Base-by-base conservation (phyloP, 2,888 invertebrate genomes). In the Meiosimyza platycephala region DNA sequence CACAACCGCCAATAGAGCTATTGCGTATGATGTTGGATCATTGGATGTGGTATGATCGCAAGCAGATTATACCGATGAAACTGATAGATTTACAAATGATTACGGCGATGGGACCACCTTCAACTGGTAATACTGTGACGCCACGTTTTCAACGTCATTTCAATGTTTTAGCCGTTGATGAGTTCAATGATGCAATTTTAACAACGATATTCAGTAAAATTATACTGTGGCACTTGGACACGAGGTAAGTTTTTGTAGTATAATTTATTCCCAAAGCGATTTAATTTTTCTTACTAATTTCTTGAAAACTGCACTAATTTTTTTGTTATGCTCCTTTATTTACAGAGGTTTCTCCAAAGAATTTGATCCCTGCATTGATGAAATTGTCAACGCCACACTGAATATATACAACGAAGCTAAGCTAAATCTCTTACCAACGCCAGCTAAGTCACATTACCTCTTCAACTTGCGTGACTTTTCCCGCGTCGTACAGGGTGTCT, bases 401-500 rank as follows among this genome's bases (percentile, higher is more conserved):
- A 92, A 93, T 76, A 91, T 98, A 5, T 98, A 97, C 85, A 95
- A 96, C 83, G 89, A 92, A 80, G 95, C 96, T 71, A 91, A 94
- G 68, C 81, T 89, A n/a, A 93, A 93, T 86, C 90, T 98, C 72
- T 87, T 98, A 64, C 98, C 98, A 0, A 98, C 97, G 0, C 98
- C 98, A 0, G 90, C 94, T 0, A 98, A 97, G 85, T 96, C 95
- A 1, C 98, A 98, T 87, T 98, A 98, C 85, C 90, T 97, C 9
- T 98, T 98, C 87, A 98, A 98, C 88, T 89, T 98, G 78, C 90
- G 97, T 78, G 98, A 98, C 86, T 97, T 98, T 86, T 94, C 96
- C 1, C 90, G 97, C 82, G 97, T 98, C 13, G 94, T 98, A 81
- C 88, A 95, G 93, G 98, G 98, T 11, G 94, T 98, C 0, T 88